Base-by-base conservation (phyloP, 2,797 vertebrate genomes). In the Bryconaethiops microstoma region DNA sequence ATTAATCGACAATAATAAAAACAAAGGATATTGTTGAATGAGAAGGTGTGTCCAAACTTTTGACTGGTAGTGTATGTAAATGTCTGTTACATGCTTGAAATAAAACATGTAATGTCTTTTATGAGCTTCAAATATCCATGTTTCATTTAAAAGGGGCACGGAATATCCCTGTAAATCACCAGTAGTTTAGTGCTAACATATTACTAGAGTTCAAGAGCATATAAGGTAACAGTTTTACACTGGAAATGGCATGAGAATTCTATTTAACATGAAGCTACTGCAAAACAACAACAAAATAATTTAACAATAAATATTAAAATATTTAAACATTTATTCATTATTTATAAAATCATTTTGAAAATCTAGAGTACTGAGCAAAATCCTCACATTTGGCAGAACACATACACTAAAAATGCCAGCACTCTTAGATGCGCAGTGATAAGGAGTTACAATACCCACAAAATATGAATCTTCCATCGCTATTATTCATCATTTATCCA, bases 401-500 rank as follows among this genome's bases (percentile, higher is more conserved):
- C 7, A 48, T 1, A 48, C 45, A 48, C 7, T 48, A 48, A 48
- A 48, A 48, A 29, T 5, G 25, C 59, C 59, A 25, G 1, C 21
- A 14, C 16, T n/a, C 14, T 71, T 8, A 45, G 21, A 16, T 57
- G 29, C 23, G 23, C 21, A 14, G n/a, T 21, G 69, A 54, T 25
- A 74, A 42, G 23, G 35, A 67, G 40, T 64, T 63, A 54, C 29
- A 68, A 68, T 2, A 5, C 25, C 0, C 25, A 25, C 12, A 35
- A 64, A 29, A 29, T 12, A 64, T 12, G 10, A 42, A 54, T 68
- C 73, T 40, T 78, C 78, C 42, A 21, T 65, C 21, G 9, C 13
- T 13, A 71, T 68, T 74, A 74, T 80, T 85, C 86, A 87, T 90
- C 85, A 84, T 86, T 80, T 84, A 81, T 63, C 74, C 65, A 29